Evolutionary conservation across 2,113 vertebrate species (phyloP), one percentile per base, ranked within the genome.

Genomic region (Prunella himalayana): DNA sequence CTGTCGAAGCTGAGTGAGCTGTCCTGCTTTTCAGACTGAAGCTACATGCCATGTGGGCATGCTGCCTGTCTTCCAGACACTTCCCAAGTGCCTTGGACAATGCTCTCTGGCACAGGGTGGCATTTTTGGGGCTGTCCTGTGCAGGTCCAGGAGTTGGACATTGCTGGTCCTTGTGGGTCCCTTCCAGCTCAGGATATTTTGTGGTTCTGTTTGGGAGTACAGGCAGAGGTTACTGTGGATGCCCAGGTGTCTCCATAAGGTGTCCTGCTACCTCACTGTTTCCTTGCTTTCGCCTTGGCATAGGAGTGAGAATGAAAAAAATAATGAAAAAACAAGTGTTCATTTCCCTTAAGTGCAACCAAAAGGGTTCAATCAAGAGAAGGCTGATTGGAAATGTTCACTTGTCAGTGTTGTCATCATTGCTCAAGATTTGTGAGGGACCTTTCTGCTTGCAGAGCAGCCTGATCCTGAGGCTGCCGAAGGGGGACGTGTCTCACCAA

Each of bases 381-480:
- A 4, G 33, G 41, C 31, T 64, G 53, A 2, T 63, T 41, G 76
- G 47, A 35, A 56, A 6, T 7, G 24, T 28, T 27, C 41, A 22
- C 3, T 1, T 53, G 42, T 75, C 63, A 31, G 1, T 54, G 39
- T 4, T 0, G 0, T 9, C 17, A 13, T 33, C 0, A 0, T 39
- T 56, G 22, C 44, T 45, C 24, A 39, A 5, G 30, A 31, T 45
- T 51, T 28, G 3, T 76, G 69, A 21, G 22, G 37, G 33, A 15
- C 27, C 16, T 56, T 70, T 33, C 25, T 42, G 31, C 39, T 28
- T 31, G 44, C 60, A 68, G 35, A 54, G 45, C 22, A 23, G 11
- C 3, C 7, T 56, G 83, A 7, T 30, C 35, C 35, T 7, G 15
- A 28, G 15, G 71, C 44, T 92, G 57, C 51, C 24, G 4, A 14